Evolutionary conservation across 2,888 invertebrate genomes (phyloP).

Genomic region (Drosophila meridiana): DNA sequence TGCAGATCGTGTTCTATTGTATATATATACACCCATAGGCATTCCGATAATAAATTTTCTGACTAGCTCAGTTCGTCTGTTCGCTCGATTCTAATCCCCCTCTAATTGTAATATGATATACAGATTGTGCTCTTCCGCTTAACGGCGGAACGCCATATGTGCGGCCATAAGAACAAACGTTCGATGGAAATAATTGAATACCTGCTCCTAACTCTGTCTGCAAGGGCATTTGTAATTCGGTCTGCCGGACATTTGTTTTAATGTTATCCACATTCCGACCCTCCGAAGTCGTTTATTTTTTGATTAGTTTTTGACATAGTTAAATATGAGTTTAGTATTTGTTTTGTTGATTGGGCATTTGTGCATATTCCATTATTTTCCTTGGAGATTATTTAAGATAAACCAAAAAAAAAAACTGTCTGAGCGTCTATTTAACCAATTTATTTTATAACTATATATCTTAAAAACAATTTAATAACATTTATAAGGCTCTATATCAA

Average conservation of each 20-base stretch:
- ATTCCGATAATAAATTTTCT: conserved; percentile 1
- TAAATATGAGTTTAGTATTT: conserved; percentile 28
- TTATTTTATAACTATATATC: conserved; percentile 7
- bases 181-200: conserved; percentile 19
- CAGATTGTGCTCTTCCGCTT: neutral
- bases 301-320: conserved; percentile 14
- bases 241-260: conserved; percentile 26
- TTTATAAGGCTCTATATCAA: conserved; percentile 19
- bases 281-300: conserved; percentile 16
- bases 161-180: conserved; percentile 42
- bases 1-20: conserved; percentile 30
- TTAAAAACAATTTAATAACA: conserved; percentile 12
- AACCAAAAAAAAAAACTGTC: conserved; percentile 5
- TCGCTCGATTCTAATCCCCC: neutral
- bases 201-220: conserved; percentile 7
- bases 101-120: conserved; percentile 17
- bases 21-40: conserved; percentile 3
- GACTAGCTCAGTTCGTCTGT: conserved; percentile 9
- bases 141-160: conserved; percentile 6
- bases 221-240: conserved; percentile 43
- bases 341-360: conserved; percentile 39
- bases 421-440: conserved; percentile 6
- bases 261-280: conserved; percentile 9
- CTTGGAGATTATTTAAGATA: conserved; percentile 13
- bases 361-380: conserved; percentile 35